Conservation (phyloP, 2,113 vertebrate genomes). For the Oxygymnocypris stewartii region DNA sequence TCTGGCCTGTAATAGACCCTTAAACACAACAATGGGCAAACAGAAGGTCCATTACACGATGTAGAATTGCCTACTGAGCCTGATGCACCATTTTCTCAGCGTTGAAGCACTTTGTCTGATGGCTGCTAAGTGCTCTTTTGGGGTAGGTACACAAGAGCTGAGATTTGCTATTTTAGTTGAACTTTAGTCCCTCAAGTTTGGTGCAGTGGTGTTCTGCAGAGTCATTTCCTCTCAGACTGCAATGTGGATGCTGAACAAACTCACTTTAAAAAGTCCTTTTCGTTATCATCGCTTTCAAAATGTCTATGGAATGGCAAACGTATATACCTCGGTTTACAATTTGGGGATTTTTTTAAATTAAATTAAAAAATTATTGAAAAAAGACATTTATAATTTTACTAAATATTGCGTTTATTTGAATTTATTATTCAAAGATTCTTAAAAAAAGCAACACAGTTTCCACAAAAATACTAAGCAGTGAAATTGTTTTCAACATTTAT, state of each 20-base stretch:
- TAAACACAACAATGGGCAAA: background rate
- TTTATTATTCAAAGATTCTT: background rate
- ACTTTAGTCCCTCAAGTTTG: constrained; percentile 16
- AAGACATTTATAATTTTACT: background rate
- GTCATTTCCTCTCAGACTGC: no score
- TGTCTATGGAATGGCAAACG: background rate
- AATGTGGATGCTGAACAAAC: background rate
- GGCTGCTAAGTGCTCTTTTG: constrained; percentile 13
- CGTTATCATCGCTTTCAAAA: background rate
- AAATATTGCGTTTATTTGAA: background rate
- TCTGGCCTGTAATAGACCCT: constrained; percentile 3
- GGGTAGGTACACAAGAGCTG: background rate
- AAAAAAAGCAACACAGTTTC: background rate
- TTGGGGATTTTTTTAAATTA: background rate
- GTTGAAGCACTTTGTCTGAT: constrained; percentile 22
- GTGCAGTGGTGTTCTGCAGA: background rate
- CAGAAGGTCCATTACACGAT: constrained; percentile 8
- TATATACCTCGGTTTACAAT: background rate
- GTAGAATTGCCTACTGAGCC: constrained; percentile 11
- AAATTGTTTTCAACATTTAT: background rate
- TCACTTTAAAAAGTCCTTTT: background rate
- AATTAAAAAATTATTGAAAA: no score
- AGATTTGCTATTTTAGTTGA: constrained; percentile 2
- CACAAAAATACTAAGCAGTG: background rate
- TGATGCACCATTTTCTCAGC: constrained; percentile 4